These are phyloP conservation scores for Eptatretus burgeri DNA, from an alignment of 2,113 vertebrate species.

Conservation along the genomic window DNA sequence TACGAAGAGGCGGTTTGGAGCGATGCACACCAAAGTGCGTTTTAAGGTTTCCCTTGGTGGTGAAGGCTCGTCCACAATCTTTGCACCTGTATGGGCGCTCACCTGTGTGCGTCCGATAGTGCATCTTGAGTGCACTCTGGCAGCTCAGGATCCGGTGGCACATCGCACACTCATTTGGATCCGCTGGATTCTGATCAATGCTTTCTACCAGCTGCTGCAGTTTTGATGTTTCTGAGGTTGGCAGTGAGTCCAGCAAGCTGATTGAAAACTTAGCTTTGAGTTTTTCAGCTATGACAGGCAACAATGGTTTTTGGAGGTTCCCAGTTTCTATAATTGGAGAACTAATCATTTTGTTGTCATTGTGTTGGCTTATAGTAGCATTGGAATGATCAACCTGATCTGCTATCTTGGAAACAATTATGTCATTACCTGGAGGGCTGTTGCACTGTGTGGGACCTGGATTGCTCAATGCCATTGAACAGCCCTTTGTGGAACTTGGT, in stretches of 20 bases:
- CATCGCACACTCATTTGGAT: conserved; percentile 70
- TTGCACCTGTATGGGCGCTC: conserved; percentile 86
- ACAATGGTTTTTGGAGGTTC: too few species aligned
- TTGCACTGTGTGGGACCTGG: too few species aligned
- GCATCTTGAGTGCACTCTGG: conserved; percentile 91
- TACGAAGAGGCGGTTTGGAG: conserved; percentile 41
- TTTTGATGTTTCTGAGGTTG: conserved; percentile 55
- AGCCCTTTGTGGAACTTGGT: too few species aligned
- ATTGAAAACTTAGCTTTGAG: too few species aligned
- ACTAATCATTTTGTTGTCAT: too few species aligned
- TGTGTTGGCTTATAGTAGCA: too few species aligned
- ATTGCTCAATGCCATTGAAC: too few species aligned
- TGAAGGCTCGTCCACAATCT: conserved; percentile 71
- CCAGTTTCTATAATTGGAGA: too few species aligned
- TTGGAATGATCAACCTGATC: too few species aligned
- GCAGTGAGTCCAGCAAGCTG: conserved; percentile 18
- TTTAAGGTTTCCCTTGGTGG: conserved; percentile 85
- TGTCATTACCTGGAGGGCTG: too few species aligned
- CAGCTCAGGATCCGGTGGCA: conserved; percentile 79
- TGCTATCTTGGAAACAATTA: too few species aligned
- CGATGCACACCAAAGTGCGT: conserved; percentile 76
- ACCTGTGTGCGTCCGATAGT: conserved; percentile 87
- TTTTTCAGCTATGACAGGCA: too few species aligned
- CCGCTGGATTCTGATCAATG: conserved; percentile 46
- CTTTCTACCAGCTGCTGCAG: conserved; percentile 86